Percentiles rank a stretch among this genome's conserved stretches.
Conservation (phyloP, 2,888 invertebrate genomes). For the Parnassius mnemosyne region DNA sequence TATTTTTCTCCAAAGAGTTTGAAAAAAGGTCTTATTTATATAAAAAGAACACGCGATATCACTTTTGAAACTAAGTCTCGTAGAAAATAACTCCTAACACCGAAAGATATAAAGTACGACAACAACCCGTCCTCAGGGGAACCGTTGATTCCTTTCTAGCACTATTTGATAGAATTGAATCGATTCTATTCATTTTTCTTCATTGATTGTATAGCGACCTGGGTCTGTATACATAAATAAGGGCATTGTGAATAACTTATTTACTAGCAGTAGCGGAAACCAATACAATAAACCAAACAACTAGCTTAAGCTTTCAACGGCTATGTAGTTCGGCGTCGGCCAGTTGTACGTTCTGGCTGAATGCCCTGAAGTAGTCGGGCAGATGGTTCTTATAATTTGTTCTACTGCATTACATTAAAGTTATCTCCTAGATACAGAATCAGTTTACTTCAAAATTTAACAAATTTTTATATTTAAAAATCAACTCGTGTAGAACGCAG, state of each 20-base stretch:
- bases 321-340: constrained; percentile 15
- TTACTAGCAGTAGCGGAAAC: constrained; percentile 26
- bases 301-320: constrained; percentile 34
- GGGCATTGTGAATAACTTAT: constrained; percentile 28
- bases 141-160: constrained; percentile 23
- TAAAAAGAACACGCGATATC: constrained; percentile 15
- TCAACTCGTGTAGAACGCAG: constrained; percentile 3
- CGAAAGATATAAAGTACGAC: constrained; percentile 19
- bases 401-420: constrained; percentile 14
- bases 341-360: constrained; percentile 20
- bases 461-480: constrained; percentile 12
- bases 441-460: constrained; percentile 1
- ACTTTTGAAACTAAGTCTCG: constrained; percentile 14
- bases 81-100: constrained; percentile 17
- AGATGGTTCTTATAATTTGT: constrained; percentile 25
- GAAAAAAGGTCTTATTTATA: constrained; percentile 9
- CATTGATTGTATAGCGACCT: constrained; percentile 14
- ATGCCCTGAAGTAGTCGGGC: constrained; percentile 19
- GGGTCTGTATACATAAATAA: constrained; percentile 20
- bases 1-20: constrained; percentile 13
- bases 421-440: not conserved
- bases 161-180: constrained; percentile 26
- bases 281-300: constrained; percentile 36
- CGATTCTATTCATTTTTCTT: constrained; percentile 23
- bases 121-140: constrained; percentile 19